Percentiles rank a stretch among this genome's conserved stretches.
Conservation (phyloP, 2,888 invertebrate genomes). For the Lottia scabra region DNA sequence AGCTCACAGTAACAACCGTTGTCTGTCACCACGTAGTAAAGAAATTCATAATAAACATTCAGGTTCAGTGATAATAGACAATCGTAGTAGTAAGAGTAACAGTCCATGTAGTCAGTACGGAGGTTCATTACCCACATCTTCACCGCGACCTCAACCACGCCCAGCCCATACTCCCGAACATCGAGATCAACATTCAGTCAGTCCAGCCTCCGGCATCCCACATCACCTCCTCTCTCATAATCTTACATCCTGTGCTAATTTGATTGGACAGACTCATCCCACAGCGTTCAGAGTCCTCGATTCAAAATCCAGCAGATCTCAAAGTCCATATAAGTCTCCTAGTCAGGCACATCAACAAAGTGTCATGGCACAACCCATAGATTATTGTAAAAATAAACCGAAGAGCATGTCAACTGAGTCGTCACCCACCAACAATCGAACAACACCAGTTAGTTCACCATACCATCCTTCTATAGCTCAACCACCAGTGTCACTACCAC, state of each 20-base stretch:
- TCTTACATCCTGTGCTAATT: conserved; percentile 30
- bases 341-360: conserved; percentile 36
- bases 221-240: conserved; percentile 44
- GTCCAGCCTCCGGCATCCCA: conserved; percentile 45
- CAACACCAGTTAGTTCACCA: conserved; percentile 23
- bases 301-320: conserved; percentile 43
- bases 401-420: conserved; percentile 27
- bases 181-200: conserved; percentile 41
- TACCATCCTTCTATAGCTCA: conserved; percentile 52
- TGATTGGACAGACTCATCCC: conserved; percentile 36
- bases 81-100: conserved; percentile 33
- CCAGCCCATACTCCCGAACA: conserved; percentile 57
- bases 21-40: conserved; percentile 37
- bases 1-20: conserved; percentile 21
- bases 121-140: conserved; percentile 32
- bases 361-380: conserved; percentile 58
- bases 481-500: conserved; percentile 56
- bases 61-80: conserved; percentile 64
- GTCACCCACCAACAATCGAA: conserved; percentile 16
- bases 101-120: conserved; percentile 31
- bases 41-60: conserved; percentile 42
- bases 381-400: conserved; percentile 48
- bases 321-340: conserved; percentile 57
- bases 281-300: conserved; percentile 45
- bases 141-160: conserved; percentile 53